These are phyloP conservation scores for Scomber japonicus DNA, from an alignment of 2,113 vertebrate genomes.

Conservation along the genomic window DNA sequence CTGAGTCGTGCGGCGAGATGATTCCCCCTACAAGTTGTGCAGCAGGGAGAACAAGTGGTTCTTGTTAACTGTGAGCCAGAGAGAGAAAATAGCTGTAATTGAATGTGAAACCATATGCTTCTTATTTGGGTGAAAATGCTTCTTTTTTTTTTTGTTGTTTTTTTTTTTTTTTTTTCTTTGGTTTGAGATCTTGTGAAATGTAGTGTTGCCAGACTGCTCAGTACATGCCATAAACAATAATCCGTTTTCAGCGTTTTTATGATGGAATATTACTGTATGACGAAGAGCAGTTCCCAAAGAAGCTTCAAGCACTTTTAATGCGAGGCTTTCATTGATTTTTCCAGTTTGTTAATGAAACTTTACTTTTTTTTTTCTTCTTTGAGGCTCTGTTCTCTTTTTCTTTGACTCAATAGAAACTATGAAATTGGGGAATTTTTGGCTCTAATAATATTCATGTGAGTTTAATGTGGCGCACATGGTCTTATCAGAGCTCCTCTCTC, in stretches of 20 bases:
- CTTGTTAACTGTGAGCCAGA: slow-evolving; percentile 80
- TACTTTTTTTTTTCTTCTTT: slow-evolving; percentile 1
- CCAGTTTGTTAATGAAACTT: slow-evolving; percentile 26
- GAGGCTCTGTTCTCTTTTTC: not conserved
- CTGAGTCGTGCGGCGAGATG: slow-evolving; percentile 51
- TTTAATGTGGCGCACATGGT: slow-evolving; percentile 19
- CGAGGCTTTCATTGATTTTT: slow-evolving; percentile 24
- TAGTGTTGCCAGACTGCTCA: slow-evolving; percentile 51
- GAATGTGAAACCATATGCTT: slow-evolving; percentile 85
- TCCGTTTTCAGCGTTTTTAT: slow-evolving; percentile 46
- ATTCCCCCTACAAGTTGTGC: slow-evolving; percentile 55
- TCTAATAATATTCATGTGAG: slow-evolving; percentile 47
- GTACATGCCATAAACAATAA: slow-evolving; percentile 50
- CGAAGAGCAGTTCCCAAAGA: slow-evolving; percentile 22
- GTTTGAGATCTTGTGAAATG: slow-evolving; percentile 63
- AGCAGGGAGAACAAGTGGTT: slow-evolving; percentile 82
- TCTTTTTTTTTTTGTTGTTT: not conserved
- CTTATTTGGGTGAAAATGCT: slow-evolving; percentile 76
- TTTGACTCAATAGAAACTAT: not conserved
- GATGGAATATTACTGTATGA: slow-evolving; percentile 33
- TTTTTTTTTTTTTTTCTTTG: slow-evolving; percentile 67
- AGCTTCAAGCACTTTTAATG: slow-evolving; percentile 4
- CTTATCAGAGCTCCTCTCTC: not conserved
- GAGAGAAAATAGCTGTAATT: slow-evolving; percentile 82
- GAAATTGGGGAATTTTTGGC: too few species aligned